Percentiles rank a stretch among this genome's conserved stretches.
Conservation (phyloP, 2,113 vertebrate genomes). For the Callospermophilus lateralis region DNA sequence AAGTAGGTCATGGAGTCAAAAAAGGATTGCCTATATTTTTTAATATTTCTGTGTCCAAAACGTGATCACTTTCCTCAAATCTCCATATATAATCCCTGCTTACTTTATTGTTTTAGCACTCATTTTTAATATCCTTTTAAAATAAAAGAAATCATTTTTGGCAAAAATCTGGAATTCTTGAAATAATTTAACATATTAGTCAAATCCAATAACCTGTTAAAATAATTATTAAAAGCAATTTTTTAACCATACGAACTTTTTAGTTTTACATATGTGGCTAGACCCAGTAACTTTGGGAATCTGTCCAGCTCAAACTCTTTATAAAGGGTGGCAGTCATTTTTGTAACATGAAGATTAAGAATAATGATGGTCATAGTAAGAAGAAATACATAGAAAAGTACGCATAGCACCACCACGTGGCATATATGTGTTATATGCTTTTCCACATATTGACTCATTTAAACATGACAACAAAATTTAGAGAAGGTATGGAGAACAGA, state of each 20-base stretch:
- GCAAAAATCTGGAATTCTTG: neutral
- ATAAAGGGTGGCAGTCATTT: neutral
- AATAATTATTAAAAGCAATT: neutral
- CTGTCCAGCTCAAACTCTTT: neutral
- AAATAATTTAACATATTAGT: neutral
- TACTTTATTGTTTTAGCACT: neutral
- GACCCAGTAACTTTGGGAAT: neutral
- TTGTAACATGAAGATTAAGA: neutral
- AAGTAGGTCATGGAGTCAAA: neutral
- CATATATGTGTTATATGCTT: neutral
- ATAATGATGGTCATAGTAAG: neutral
- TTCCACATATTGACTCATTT: neutral
- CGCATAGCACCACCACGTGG: accelerated
- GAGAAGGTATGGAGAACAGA: too few relatives aligned
- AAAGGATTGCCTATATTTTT: accelerated
- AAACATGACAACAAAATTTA: neutral
- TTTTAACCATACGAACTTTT: neutral
- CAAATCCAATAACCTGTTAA: neutral
- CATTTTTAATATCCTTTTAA: neutral
- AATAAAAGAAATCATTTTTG: neutral
- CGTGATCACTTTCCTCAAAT: neutral
- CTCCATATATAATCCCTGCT: too few relatives aligned
- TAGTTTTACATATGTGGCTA: neutral
- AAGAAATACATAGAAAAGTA: neutral
- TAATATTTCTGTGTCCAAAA: neutral